Percentiles rank a stretch among this genome's conserved stretches.
These are phyloP conservation scores for Ophion obscuratus DNA, from an alignment of 2,888 invertebrate genomes.

Conservation along the genomic window DNA sequence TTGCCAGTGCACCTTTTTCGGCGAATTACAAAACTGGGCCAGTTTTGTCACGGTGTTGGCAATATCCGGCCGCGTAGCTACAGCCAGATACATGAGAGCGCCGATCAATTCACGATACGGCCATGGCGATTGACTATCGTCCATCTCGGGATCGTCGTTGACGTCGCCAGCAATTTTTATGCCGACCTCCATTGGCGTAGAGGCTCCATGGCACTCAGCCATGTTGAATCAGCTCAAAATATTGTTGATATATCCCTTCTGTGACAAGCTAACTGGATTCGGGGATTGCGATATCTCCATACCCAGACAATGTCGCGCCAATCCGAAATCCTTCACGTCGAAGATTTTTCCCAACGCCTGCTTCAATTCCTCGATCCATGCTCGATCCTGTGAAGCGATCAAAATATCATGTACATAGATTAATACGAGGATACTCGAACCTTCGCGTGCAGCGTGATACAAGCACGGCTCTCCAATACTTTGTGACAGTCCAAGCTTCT, in stretches of 20 bases:
- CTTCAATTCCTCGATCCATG: constrained; percentile 47
- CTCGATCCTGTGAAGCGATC: constrained; percentile 45
- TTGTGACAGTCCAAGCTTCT: constrained; percentile 35
- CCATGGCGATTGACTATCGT: constrained; percentile 31
- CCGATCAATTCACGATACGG: constrained; percentile 42
- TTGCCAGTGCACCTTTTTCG: constrained; percentile 19
- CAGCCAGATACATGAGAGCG: constrained; percentile 24
- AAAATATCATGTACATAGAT: constrained; percentile 55
- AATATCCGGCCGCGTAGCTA: constrained; percentile 35
- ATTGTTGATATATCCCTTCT: constrained; percentile 23
- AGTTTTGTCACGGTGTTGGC: constrained; percentile 20
- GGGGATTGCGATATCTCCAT: constrained; percentile 28
- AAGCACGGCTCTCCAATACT: constrained; percentile 31
- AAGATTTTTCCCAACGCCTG: constrained; percentile 15
- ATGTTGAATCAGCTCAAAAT: constrained; percentile 25
- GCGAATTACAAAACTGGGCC: constrained; percentile 34
- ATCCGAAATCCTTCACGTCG: constrained; percentile 45
- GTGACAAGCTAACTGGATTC: constrained; percentile 1
- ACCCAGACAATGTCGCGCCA: constrained; percentile 40
- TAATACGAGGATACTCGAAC: constrained; percentile 30
- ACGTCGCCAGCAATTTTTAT: constrained; percentile 22
- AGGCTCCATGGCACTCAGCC: constrained; percentile 32
- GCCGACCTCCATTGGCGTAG: constrained; percentile 43
- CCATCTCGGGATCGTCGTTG: not conserved
- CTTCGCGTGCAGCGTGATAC: constrained; percentile 16